These are phyloP conservation scores for Ptychobarbus kaznakovi DNA, from an alignment of 2,797 vertebrate species.

Conservation along the genomic window DNA sequence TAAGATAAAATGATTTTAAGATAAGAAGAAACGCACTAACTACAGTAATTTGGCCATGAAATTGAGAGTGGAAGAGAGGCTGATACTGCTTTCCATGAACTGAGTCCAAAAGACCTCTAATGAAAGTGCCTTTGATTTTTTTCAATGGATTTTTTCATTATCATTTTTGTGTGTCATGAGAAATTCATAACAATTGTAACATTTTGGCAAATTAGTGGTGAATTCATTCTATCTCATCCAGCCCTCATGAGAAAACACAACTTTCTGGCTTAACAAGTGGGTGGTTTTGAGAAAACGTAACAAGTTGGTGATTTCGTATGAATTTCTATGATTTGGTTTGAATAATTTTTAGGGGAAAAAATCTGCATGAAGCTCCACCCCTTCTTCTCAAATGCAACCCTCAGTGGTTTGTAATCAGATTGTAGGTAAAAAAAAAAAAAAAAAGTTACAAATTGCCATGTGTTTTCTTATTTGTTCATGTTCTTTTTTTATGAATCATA, in stretches of 20 bases:
- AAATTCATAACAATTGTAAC: background rate
- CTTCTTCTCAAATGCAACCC: background rate
- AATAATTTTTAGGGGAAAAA: background rate
- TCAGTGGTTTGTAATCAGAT: background rate
- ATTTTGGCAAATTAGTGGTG: background rate
- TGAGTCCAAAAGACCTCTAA: background rate
- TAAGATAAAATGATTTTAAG: slow-evolving; percentile 61
- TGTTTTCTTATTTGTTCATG: background rate
- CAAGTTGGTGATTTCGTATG: background rate
- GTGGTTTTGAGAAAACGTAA: background rate
- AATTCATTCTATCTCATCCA: background rate
- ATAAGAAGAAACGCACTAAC: slow-evolving; percentile 52
- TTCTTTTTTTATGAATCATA: background rate
- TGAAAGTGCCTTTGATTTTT: background rate
- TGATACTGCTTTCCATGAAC: slow-evolving; percentile 15
- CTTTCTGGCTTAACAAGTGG: background rate
- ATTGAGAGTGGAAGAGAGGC: slow-evolving; percentile 37
- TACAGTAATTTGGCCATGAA: slow-evolving; percentile 43
- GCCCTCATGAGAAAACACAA: background rate
- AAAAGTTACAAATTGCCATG: too few species aligned
- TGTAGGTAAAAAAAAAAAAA: background rate
- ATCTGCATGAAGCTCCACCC: background rate
- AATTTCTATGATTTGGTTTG: background rate
- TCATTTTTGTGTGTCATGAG: background rate
- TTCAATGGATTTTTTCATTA: background rate